Evolutionary conservation across 2,113 vertebrate species (phyloP).

Genomic region (Istiophorus platypterus): DNA sequence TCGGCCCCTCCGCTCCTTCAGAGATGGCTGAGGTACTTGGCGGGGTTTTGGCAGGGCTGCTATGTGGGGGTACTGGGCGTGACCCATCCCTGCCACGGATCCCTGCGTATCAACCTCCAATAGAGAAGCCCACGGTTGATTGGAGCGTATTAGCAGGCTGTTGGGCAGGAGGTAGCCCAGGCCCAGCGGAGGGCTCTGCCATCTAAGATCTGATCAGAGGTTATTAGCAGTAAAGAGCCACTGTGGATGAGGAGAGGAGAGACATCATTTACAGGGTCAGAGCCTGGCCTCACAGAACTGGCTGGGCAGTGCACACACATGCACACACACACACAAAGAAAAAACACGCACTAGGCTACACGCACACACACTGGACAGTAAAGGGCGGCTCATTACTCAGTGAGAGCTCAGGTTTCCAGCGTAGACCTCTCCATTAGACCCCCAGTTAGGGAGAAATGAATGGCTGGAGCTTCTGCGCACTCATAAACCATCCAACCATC

Average conservation of each 20-base stretch:
- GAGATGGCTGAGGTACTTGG: slow-evolving; percentile 45
- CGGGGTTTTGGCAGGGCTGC: slow-evolving; percentile 12
- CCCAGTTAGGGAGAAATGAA: slow-evolving; percentile 87
- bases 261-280: slow-evolving; percentile 89
- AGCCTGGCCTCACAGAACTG: slow-evolving; percentile 85
- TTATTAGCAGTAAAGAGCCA: slow-evolving; percentile 89
- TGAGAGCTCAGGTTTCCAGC: slow-evolving; percentile 86
- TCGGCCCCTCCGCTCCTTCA: slow-evolving; percentile 25
- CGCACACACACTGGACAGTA: slow-evolving; percentile 78
- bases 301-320: slow-evolving; percentile 43
- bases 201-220: slow-evolving; percentile 84
- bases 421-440: slow-evolving; percentile 86
- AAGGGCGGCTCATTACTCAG: slow-evolving; percentile 90
- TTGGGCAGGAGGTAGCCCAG: slow-evolving; percentile 60
- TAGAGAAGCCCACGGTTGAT: slow-evolving; percentile 60
- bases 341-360: slow-evolving; percentile 37
- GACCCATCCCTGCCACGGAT: slow-evolving; percentile 40
- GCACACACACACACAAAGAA: slow-evolving; percentile 30
- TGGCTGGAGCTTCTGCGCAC: slow-evolving; percentile 81
- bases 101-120: slow-evolving; percentile 58
- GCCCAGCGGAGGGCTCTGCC: slow-evolving; percentile 76
- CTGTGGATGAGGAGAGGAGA: slow-evolving; percentile 83
- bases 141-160: slow-evolving; percentile 58
- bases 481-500: slow-evolving; percentile 88
- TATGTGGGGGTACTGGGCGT: slow-evolving; percentile 24